Conservation (phyloP, 2,113 vertebrate species). For the Camarhynchus parvulus region DNA sequence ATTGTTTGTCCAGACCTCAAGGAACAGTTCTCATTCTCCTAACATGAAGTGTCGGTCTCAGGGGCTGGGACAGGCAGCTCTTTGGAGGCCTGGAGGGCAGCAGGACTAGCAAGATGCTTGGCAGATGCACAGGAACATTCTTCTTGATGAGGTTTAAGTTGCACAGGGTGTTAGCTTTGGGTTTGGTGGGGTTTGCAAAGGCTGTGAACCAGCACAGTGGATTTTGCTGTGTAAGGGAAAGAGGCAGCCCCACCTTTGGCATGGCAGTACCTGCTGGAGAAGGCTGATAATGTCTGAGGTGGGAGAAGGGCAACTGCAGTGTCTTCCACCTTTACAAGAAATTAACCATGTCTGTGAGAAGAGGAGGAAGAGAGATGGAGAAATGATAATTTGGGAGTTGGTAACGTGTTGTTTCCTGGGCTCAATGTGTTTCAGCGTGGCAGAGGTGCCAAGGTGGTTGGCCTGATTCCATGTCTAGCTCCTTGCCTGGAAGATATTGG, state of each 20-base stretch:
- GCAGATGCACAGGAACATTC: neutral
- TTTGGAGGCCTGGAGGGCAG: neutral
- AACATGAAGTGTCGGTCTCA: accelerated
- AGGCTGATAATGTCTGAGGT: neutral
- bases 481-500: neutral
- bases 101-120: neutral
- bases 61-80: neutral
- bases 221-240: neutral
- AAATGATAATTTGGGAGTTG: neutral
- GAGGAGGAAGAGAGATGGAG: neutral
- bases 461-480: neutral
- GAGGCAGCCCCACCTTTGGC: neutral
- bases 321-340: neutral
- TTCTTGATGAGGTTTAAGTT: neutral
- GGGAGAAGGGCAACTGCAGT: neutral
- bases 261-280: neutral
- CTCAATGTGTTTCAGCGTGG: neutral
- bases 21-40: neutral
- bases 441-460: neutral
- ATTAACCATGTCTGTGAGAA: neutral
- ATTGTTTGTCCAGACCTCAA: slow-evolving; percentile 16
- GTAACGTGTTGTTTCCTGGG: neutral
- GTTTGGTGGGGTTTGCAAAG: neutral
- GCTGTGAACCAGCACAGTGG: neutral
- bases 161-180: neutral